Evolutionary conservation across 2,113 vertebrate species (phyloP), one percentile per base, ranked within the genome.

Genomic region (Phalacrocorax pelagicus): DNA sequence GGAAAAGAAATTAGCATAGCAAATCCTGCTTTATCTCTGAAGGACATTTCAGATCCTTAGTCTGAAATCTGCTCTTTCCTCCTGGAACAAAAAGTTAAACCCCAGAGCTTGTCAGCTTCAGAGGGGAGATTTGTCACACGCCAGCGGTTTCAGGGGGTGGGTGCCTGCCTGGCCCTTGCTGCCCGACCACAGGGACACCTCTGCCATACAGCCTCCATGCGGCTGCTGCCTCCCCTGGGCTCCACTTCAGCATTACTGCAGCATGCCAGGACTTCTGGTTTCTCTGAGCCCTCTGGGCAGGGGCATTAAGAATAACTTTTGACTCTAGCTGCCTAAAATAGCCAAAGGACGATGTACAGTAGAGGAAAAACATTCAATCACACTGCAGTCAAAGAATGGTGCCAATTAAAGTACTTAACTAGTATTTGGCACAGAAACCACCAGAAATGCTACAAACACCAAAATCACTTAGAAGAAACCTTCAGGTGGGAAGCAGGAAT

Each of bases 21-120:
- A 96, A 98, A 98, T 97, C 95, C 97, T 86, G 46, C 92, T 97
- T 97, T 98, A 97, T 96, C 93, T 95, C 94, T 73, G 83, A 94
- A 90, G 0, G 52, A 91, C 97, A 96, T 95, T 96, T 94, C 73
- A 96, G 55, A 93, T 93, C 81, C 92, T 96, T 95, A 92, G 95
- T 95, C 96, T 79, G 65, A 97, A 97, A 93, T 74, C 87, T 95
- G 62, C 78, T 96, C 86, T 88, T 95, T 97, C 81, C 72, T 92
- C 82, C 52, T 52, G 73, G 79, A 92, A 93, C 65, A 90, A 90
- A 96, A 96, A 92, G 78, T 26, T 61, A 90, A 96, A 92, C 93
- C 46, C 19, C 88, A 86, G 66, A 90, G 75, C 83, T 54, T 70
- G 93, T 88, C 89, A 92, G 93, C 93, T 88, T 96, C 72, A 77